Percentiles rank a stretch among this genome's conserved stretches.
Conservation (phyloP, 2,797 vertebrate species). For the Phrynocephalus forsythii region DNA sequence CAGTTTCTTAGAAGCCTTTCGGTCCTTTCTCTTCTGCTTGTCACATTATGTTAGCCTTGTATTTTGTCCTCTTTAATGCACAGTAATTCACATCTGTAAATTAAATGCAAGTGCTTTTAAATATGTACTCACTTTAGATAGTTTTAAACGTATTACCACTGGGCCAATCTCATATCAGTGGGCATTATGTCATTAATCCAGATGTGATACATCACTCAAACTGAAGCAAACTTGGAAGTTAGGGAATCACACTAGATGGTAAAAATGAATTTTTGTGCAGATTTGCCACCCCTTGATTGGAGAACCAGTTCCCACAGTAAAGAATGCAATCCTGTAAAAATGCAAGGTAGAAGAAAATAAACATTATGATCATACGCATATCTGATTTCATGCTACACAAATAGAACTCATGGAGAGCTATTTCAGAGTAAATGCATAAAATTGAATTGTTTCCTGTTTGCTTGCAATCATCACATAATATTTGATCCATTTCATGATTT, state of each 20-base stretch:
- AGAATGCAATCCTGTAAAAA: not conserved
- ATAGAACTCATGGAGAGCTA: not conserved
- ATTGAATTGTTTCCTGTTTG: not conserved
- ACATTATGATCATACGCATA: not conserved
- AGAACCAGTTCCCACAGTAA: not conserved
- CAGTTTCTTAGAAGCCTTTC: constrained; percentile 31
- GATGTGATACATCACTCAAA: constrained; percentile 7
- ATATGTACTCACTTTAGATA: constrained; percentile 45
- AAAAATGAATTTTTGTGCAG: not conserved
- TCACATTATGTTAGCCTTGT: constrained; percentile 48
- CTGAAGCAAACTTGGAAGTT: constrained; percentile 7
- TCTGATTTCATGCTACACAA: not conserved
- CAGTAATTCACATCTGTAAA: constrained; percentile 48
- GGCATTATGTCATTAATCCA: constrained; percentile 38
- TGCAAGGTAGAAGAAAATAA: not conserved
- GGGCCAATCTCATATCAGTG: constrained; percentile 5
- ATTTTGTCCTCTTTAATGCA: constrained; percentile 7
- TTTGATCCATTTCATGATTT: not conserved
- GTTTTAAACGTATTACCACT: constrained; percentile 47
- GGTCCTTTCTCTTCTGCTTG: constrained; percentile 43
- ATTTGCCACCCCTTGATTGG: not conserved
- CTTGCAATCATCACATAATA: constrained; percentile 1
- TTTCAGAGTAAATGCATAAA: not conserved
- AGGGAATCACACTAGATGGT: not conserved
- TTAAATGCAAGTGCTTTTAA: constrained; percentile 54